These are phyloP conservation scores for Cassiopea andromeda DNA, from an alignment of 30 jellyfish, hydroid and myxozoan species.

Conservation along the genomic window DNA sequence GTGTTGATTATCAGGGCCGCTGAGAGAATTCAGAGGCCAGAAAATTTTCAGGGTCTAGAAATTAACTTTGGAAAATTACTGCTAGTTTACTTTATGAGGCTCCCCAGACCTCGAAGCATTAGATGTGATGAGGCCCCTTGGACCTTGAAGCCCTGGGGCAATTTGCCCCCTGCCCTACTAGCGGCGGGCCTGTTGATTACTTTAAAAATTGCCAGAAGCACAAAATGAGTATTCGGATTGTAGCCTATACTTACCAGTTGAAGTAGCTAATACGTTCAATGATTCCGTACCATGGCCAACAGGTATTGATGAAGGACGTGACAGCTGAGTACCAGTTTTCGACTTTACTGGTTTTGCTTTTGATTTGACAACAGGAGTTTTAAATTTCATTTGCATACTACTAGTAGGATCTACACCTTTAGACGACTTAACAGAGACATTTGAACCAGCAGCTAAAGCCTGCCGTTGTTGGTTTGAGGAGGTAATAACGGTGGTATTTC, in stretches of 20 bases:
- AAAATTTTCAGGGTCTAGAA: no score
- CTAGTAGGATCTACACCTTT: slow-evolving; percentile 8
- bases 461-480: slow-evolving; percentile 1
- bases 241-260: slow-evolving; percentile 49
- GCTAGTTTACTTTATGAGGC: no score
- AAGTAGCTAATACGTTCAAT: slow-evolving; percentile 60
- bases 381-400: slow-evolving; percentile 74
- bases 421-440: background rate
- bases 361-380: slow-evolving; percentile 86
- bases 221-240: no score
- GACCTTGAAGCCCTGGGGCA: no score
- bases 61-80: no score
- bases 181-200: no score
- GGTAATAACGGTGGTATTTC: background rate
- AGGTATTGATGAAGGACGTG: slow-evolving; percentile 46
- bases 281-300: slow-evolving; percentile 50
- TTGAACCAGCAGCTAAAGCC: background rate
- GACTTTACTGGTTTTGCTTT: slow-evolving; percentile 78
- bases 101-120: no score
- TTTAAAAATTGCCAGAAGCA: background rate
- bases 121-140: no score
- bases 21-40: no score
- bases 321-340: slow-evolving; percentile 66
- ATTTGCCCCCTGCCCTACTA: no score
- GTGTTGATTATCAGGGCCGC: no score